Conservation (phyloP, 2,113 vertebrate species). For the Alligator mississippiensis region DNA sequence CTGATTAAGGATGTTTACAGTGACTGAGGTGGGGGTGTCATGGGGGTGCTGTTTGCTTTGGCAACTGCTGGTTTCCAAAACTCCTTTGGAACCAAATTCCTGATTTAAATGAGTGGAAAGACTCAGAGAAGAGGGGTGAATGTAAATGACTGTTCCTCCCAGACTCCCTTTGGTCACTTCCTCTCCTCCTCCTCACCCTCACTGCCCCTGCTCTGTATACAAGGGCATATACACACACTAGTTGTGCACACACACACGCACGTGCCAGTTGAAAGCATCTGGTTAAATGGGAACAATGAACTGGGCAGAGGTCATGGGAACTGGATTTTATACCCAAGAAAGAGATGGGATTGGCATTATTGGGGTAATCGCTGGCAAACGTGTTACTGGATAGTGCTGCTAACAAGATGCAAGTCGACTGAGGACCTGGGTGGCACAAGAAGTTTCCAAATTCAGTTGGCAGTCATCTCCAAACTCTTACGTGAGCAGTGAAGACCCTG, state of each 20-base stretch:
- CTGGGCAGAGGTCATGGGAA: background rate
- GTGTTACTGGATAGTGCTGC: background rate
- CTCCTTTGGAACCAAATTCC: conserved; percentile 66
- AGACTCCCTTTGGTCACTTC: conserved; percentile 33
- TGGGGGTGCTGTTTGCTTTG: conserved; percentile 53
- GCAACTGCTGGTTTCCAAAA: conserved; percentile 62
- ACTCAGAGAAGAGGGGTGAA: conserved; percentile 35
- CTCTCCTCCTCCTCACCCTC: background rate
- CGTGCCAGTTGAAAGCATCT: background rate
- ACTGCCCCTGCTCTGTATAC: background rate
- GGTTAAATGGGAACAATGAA: background rate
- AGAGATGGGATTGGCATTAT: background rate
- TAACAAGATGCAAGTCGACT: background rate
- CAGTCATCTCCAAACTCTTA: background rate
- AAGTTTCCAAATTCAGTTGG: background rate
- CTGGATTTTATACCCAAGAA: background rate
- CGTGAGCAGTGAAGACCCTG: background rate
- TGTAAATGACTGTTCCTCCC: conserved; percentile 30
- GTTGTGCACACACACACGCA: background rate
- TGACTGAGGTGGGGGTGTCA: background rate
- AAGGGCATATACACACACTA: background rate
- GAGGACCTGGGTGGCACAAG: background rate
- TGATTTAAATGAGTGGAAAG: conserved; percentile 64
- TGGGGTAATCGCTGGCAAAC: background rate
- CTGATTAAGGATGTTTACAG: conserved; percentile 67